Percentiles rank a stretch among this genome's conserved stretches.
phyloP scores from a whole-genome alignment of 2,113 vertebrate species.

The Anhinga rufa region DNA sequence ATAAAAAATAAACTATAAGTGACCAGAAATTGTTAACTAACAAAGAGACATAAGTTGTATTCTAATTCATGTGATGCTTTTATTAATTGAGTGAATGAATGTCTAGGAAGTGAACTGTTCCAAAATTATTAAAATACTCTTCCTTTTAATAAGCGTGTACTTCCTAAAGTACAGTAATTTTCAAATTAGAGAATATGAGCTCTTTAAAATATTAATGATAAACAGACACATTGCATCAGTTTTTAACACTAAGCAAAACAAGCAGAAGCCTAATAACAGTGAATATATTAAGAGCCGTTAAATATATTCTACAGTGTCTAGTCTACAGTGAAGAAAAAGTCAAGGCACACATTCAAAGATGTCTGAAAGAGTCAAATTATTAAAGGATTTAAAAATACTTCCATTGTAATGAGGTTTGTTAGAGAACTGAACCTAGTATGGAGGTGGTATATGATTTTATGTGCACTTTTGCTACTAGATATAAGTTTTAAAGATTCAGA shows the following conservation, averaged over 20 bases:
- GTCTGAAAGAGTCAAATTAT: not conserved
- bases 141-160: not conserved
- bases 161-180: not conserved
- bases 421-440: not conserved
- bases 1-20: not conserved
- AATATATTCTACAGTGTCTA: not conserved
- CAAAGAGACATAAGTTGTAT: not conserved
- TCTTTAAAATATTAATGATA: not conserved
- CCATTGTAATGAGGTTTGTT: not conserved
- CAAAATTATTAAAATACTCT: not conserved
- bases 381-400: not conserved
- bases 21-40: not conserved
- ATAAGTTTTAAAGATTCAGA: not conserved
- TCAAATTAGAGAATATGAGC: not conserved
- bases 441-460: not conserved
- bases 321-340: not conserved
- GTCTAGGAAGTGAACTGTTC: not conserved
- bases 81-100: not conserved
- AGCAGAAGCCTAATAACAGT: not conserved
- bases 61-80: not conserved
- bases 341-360: not conserved
- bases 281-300: not conserved
- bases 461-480: not conserved
- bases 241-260: not conserved
- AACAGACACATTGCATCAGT: not conserved